phyloP scores from a whole-genome alignment of 2,888 invertebrate species.

The Agrotis puta region DNA sequence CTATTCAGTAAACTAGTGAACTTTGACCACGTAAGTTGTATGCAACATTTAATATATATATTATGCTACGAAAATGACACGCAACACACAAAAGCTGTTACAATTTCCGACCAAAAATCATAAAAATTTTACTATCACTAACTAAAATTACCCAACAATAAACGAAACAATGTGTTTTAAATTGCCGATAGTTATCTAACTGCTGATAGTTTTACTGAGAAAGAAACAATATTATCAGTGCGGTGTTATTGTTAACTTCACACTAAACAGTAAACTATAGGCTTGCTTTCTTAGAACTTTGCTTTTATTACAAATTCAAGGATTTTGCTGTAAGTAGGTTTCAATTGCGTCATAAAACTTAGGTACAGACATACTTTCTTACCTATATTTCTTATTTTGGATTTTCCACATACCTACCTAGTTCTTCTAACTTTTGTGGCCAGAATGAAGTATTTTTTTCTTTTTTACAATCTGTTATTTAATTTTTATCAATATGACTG shows the following conservation, averaged over 20 bases:
- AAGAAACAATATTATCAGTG: slow-evolving; percentile 55
- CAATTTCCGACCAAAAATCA: not conserved
- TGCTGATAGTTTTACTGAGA: slow-evolving; percentile 57
- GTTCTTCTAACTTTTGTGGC: not conserved
- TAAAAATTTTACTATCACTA: not conserved
- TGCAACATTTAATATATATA: too few species aligned
- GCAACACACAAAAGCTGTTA: not conserved
- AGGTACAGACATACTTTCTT: slow-evolving; percentile 10
- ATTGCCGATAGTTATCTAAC: slow-evolving; percentile 49
- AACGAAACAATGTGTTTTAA: slow-evolving; percentile 39
- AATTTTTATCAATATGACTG: too few species aligned
- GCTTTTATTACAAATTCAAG: slow-evolving; percentile 47
- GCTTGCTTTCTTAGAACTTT: slow-evolving; percentile 51
- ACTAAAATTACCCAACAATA: slow-evolving; percentile 13
- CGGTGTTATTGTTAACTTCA: slow-evolving; percentile 50
- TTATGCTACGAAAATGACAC: too few species aligned
- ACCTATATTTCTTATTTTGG: slow-evolving; percentile 5
- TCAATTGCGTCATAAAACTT: slow-evolving; percentile 18
- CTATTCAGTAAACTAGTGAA: too few species aligned
- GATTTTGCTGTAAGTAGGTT: slow-evolving; percentile 33
- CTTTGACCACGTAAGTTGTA: too few species aligned
- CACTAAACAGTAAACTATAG: slow-evolving; percentile 58
- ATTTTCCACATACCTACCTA: not conserved
- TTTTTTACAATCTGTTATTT: too few species aligned
- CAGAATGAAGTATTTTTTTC: not conserved